Evolutionary conservation across 2,113 vertebrate genomes (phyloP).

Genomic region (Myrmecobius fasciatus): DNA sequence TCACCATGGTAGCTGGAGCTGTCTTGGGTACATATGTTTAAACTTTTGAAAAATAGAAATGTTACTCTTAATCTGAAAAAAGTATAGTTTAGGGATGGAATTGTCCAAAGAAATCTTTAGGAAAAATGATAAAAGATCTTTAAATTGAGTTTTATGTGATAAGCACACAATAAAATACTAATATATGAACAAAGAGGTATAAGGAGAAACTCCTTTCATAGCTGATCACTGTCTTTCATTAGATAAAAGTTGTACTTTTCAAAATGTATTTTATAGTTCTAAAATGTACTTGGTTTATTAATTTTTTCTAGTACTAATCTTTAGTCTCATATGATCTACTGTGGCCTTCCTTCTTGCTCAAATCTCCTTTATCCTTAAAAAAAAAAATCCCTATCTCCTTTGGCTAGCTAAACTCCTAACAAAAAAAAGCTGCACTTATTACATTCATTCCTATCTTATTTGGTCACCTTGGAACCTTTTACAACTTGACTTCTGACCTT

Average conservation of each 20-base stretch:
- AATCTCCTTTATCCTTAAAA: neutral
- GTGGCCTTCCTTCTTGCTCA: neutral
- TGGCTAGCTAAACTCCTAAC: neutral
- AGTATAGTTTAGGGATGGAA: neutral
- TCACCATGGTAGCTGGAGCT: slow-evolving; percentile 36
- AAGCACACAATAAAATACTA: neutral
- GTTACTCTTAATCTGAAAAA: slow-evolving; percentile 21
- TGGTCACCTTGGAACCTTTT: neutral
- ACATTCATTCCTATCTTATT: neutral
- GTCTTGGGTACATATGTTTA: slow-evolving; percentile 22
- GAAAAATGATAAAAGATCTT: slow-evolving; percentile 7
- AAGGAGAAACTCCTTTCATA: neutral
- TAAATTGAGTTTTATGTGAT: neutral
- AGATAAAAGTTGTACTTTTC: neutral
- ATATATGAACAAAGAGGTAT: neutral
- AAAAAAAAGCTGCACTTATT: neutral
- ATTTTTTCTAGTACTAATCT: neutral
- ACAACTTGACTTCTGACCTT: neutral
- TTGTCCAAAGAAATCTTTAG: slow-evolving; percentile 50
- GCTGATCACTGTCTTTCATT: neutral
- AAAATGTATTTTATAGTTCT: neutral
- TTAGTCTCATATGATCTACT: neutral
- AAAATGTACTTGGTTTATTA: neutral
- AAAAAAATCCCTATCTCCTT: neutral
- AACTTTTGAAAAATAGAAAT: slow-evolving; percentile 36